Conservation (phyloP, 1,140 invertebrate species). For the Vanessa atalanta region DNA sequence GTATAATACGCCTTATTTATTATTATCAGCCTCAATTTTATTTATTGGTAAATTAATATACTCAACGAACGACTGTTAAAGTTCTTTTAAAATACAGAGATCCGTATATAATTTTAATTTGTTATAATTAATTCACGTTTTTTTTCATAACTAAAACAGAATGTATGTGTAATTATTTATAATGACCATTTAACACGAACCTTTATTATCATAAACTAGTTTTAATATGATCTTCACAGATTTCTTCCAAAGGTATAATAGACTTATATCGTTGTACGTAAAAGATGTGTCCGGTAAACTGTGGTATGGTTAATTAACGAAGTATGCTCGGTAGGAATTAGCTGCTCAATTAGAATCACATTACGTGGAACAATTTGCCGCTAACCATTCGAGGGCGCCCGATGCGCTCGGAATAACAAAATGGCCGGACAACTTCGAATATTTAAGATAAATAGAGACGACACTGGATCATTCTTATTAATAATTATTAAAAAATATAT, state of each 20-base stretch:
- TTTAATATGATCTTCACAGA: neutral
- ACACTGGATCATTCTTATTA: neutral
- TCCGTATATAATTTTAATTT: neutral
- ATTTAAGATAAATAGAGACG: conserved; percentile 11
- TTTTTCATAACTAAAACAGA: neutral
- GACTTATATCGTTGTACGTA: conserved; percentile 9
- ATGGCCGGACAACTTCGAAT: conserved; percentile 43
- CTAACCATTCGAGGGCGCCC: conserved; percentile 64
- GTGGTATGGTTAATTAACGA: conserved; percentile 64
- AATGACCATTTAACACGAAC: neutral
- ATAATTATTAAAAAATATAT: neutral
- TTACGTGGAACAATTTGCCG: conserved; percentile 76
- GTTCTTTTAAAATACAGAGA: no score
- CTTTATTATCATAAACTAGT: neutral
- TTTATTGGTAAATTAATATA: neutral
- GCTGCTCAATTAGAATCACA: conserved; percentile 77
- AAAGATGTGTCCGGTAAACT: conserved; percentile 18
- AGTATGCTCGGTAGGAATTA: conserved; percentile 70
- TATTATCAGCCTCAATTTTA: neutral
- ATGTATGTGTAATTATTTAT: neutral
- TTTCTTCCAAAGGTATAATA: conserved; percentile 2
- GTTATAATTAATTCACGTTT: neutral
- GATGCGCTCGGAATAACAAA: conserved; percentile 70
- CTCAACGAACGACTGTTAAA: no score
- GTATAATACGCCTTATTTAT: no score